Base-by-base conservation (phyloP, 2,113 vertebrate species). In the Sinocyclocheilus rhinocerous region DNA sequence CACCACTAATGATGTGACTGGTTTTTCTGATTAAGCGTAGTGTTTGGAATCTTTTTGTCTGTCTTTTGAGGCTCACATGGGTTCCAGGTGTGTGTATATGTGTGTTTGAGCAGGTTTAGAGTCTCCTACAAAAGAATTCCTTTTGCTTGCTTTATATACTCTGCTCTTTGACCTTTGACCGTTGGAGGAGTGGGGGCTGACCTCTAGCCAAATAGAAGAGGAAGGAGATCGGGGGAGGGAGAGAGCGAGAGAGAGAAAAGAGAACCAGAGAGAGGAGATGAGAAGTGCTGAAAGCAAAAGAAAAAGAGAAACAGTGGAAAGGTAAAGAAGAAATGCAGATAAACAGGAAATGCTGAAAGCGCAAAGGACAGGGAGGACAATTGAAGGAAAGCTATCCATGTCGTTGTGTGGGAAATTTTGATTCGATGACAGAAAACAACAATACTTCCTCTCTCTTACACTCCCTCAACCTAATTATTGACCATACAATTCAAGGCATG, bases 181-280 rank as follows among this genome's bases (percentile, higher is more conserved):
- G 29, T 24, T 80, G 36, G 67, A 86, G 84, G 80, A 67, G 55
- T 59, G 84, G 86, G 83, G 83, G 83, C 63, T 81, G 83, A 73
- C 57, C 72, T 80, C 7, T 45, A 42, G 52, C 88, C 61, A 61
- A 22, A 65, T 42, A 79, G 61, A 52, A 79, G 48, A 55, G 65
- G 88, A 79, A 86, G 81, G 33, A 50, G 65, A 90, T 86, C 67
- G 87, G 86, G 93, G 93, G 92, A 92, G 93, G 90, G 69, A 55
- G 48, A 24, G 84, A 24, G 45, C 13, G 52, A 76, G 67, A 52
- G 85, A 36, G 48, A 20, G 57, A 76, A 79, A 76, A 55, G 78
- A 65, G 57, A 59, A 79, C 42, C 72, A 69, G 76, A 75, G 12
- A 48, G 42, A 88, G 61, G 82, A 88, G 88, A 85, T 84, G 75